Evolutionary conservation across 1,140 invertebrate species (phyloP).

Genomic region (Drosophila micromelanica): DNA sequence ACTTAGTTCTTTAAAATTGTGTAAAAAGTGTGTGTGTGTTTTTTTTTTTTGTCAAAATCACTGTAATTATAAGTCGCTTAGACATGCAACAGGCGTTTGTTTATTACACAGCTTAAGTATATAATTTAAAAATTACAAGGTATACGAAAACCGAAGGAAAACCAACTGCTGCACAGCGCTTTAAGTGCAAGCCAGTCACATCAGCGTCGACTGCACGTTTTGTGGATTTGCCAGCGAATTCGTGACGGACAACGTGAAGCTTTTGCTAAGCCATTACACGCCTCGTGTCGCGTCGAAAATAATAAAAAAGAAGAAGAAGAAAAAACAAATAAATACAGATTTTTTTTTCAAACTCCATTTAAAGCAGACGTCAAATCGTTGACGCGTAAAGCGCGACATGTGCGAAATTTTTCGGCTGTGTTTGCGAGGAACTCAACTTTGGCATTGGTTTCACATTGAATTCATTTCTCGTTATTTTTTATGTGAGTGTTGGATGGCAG

Average conservation of each 20-base stretch:
- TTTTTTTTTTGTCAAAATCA: too few relatives aligned
- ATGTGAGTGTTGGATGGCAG: not conserved
- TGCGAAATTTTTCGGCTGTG: slow-evolving; percentile 25
- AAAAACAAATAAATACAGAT: slow-evolving; percentile 21
- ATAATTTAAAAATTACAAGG: not conserved
- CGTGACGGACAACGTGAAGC: slow-evolving; percentile 74
- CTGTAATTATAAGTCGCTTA: too few relatives aligned
- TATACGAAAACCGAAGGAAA: not conserved
- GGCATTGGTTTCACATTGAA: slow-evolving; percentile 34
- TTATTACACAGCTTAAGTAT: too few relatives aligned
- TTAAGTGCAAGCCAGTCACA: slow-evolving; percentile 54
- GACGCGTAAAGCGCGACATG: slow-evolving; percentile 54
- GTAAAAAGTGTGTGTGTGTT: too few relatives aligned
- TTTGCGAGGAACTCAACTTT: slow-evolving; percentile 19
- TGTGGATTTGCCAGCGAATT: slow-evolving; percentile 64
- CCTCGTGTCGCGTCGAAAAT: slow-evolving; percentile 33
- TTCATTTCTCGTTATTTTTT: not conserved
- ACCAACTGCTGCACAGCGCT: slow-evolving; percentile 35
- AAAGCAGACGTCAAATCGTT: slow-evolving; percentile 44
- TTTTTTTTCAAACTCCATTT: slow-evolving; percentile 34
- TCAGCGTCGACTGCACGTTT: slow-evolving; percentile 55
- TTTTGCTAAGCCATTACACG: slow-evolving; percentile 65
- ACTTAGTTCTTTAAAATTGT: too few relatives aligned
- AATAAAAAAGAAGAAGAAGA: slow-evolving; percentile 30
- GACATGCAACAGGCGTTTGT: too few relatives aligned